These are phyloP conservation scores for Sinohyriopsis cumingii DNA, from an alignment of 2,888 invertebrate genomes.

Conservation along the genomic window DNA sequence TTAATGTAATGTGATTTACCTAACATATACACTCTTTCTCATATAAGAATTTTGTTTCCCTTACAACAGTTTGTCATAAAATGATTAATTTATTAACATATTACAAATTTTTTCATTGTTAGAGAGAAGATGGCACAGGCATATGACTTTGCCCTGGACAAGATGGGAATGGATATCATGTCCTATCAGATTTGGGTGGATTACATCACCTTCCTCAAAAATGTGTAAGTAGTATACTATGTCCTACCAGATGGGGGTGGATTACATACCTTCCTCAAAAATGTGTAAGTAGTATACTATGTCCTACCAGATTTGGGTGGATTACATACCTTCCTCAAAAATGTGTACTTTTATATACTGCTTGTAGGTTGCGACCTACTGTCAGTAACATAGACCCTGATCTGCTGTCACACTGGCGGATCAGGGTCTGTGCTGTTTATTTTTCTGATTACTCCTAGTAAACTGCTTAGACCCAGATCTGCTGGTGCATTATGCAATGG, in stretches of 20 bases:
- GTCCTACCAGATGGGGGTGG: constrained; percentile 97
- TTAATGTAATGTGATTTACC: not conserved
- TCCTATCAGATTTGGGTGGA: constrained; percentile 98
- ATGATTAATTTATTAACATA: constrained; percentile 1
- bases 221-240: constrained; percentile 80
- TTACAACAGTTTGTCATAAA: no score
- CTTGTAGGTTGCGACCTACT: not conserved
- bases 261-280: constrained; percentile 97
- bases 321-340: constrained; percentile 97
- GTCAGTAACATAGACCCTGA: not conserved
- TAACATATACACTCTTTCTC: no score
- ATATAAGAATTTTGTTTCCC: no score
- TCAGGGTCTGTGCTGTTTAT: not conserved
- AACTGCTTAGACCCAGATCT: not conserved
- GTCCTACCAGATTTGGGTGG: constrained; percentile 97
- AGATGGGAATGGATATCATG: constrained; percentile 98
- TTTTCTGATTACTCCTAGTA: not conserved
- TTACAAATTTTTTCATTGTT: constrained; percentile 29
- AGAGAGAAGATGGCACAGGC: constrained; percentile 99
- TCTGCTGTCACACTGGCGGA: not conserved
- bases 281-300: constrained; percentile 80
- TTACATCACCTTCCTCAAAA: constrained; percentile 95
- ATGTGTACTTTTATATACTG: constrained; percentile 76
- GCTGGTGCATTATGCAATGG: no score
- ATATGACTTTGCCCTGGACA: constrained; percentile 98